phyloP scores from a whole-genome alignment of 1,140 invertebrate species.

The Brachystomella parvula region DNA sequence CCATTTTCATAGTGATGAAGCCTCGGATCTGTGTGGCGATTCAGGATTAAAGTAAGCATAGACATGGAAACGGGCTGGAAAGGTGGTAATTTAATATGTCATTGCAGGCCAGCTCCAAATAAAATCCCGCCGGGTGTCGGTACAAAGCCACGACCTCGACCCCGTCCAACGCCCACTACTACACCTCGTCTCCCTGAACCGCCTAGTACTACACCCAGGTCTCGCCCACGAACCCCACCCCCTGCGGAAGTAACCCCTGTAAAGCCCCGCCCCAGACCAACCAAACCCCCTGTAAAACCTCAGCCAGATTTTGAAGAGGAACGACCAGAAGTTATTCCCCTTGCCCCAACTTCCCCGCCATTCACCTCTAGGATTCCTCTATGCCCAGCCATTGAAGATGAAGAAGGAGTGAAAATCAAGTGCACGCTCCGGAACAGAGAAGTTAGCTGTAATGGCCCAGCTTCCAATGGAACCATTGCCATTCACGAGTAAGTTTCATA shows the following conservation, averaged over 20 bases:
- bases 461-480: conserved; percentile 7
- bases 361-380: no score
- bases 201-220: no score
- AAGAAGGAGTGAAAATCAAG: background rate
- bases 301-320: background rate
- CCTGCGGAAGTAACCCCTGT: no score
- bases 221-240: no score
- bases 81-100: background rate
- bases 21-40: conserved; percentile 12
- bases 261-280: no score
- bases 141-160: background rate
- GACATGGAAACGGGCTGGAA: background rate
- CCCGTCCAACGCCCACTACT: background rate
- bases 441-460: background rate
- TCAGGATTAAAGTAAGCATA: background rate
- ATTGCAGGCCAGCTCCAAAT: background rate
- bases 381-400: background rate
- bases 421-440: background rate
- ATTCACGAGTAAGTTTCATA: conserved; percentile 6
- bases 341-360: no score
- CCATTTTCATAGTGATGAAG: conserved; percentile 3
- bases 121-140: background rate
- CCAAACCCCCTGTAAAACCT: background rate
- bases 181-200: background rate
- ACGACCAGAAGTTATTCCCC: background rate